Percentiles rank a stretch among this genome's conserved stretches.
Conservation (phyloP, 2,888 invertebrate species). For the Scaptomyza parva region DNA sequence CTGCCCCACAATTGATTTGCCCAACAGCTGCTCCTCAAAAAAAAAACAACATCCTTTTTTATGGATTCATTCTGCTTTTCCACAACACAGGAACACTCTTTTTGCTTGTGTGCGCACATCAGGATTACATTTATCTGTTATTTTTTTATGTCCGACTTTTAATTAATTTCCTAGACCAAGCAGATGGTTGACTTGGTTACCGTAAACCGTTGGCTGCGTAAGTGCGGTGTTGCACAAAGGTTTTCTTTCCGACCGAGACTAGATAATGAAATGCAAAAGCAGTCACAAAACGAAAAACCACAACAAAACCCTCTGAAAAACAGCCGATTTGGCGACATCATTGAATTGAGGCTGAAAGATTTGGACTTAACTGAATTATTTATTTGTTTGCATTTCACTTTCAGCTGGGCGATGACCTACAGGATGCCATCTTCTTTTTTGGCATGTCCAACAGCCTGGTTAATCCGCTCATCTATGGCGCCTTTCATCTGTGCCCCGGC, state of each 20-base stretch:
- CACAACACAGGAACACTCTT: constrained; percentile 1
- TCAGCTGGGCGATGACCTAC: constrained; percentile 89
- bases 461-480: constrained; percentile 94
- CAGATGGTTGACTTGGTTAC: constrained; percentile 44
- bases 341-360: constrained; percentile 35
- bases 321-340: background rate
- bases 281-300: constrained; percentile 34
- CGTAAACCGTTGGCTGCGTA: constrained; percentile 38
- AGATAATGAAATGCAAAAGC: constrained; percentile 33
- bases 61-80: no score
- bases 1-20: constrained; percentile 30
- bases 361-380: constrained; percentile 32
- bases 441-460: constrained; percentile 94
- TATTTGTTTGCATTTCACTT: constrained; percentile 61
- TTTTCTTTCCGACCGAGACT: constrained; percentile 14
- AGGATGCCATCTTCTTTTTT: constrained; percentile 92
- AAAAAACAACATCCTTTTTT: constrained; percentile 32
- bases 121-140: constrained; percentile 53
- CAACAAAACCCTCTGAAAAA: constrained; percentile 6
- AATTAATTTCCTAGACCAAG: constrained; percentile 56
- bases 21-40: constrained; percentile 38
- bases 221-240: constrained; percentile 24
- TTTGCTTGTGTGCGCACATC: constrained; percentile 33
- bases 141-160: constrained; percentile 62
- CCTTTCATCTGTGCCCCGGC: constrained; percentile 92